These are phyloP conservation scores for Caprella mutica DNA, from an alignment of 2,888 invertebrate genomes.

Conservation along the genomic window DNA sequence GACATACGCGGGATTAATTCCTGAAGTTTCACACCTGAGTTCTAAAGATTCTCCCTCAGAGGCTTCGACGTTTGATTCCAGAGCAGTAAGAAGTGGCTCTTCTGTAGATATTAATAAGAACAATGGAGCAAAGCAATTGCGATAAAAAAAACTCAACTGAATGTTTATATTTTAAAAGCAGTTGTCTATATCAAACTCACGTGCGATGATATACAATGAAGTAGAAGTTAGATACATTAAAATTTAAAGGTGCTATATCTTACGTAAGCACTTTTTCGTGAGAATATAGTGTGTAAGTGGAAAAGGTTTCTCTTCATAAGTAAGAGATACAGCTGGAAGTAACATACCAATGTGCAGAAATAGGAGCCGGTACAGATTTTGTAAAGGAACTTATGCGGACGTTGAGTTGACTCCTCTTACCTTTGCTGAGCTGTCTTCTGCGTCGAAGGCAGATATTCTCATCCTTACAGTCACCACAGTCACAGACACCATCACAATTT, in stretches of 20 bases:
- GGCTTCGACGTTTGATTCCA: slow-evolving; percentile 9
- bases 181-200: not conserved
- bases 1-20: slow-evolving; percentile 19
- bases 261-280: too few relatives aligned
- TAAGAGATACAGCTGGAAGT: too few relatives aligned
- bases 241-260: too few relatives aligned
- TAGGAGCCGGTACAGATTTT: too few relatives aligned
- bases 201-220: too few relatives aligned
- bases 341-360: too few relatives aligned
- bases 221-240: too few relatives aligned
- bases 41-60: slow-evolving; percentile 21
- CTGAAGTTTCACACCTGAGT: slow-evolving; percentile 27
- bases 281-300: too few relatives aligned
- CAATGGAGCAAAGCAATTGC: not conserved
- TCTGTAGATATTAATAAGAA: slow-evolving; percentile 17
- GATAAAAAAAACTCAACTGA: not conserved
- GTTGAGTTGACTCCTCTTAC: too few relatives aligned
- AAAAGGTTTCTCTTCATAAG: too few relatives aligned
- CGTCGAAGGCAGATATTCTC: slow-evolving; percentile 19
- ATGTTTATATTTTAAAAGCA: not conserved
- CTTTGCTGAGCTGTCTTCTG: too few relatives aligned
- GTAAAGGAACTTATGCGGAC: too few relatives aligned
- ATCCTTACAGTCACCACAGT: slow-evolving; percentile 26
- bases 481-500: slow-evolving; percentile 25
- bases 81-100: slow-evolving; percentile 24